Evolutionary conservation across 2,797 vertebrate genomes (phyloP), one percentile per base, ranked within the genome.

Genomic region (Oreochromis grahami): DNA sequence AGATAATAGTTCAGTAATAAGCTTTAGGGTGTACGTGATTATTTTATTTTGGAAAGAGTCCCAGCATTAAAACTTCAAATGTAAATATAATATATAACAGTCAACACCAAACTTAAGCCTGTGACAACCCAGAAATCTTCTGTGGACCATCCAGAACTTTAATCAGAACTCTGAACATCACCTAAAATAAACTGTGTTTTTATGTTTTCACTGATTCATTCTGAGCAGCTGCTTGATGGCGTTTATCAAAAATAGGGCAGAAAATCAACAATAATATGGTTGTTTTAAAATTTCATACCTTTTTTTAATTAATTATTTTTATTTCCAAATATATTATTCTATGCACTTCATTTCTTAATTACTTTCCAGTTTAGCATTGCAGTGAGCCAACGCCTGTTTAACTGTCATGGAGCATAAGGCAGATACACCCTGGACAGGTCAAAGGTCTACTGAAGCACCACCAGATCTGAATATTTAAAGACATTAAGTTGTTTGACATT

Each of bases 361-460:
- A 60, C 17, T 1, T 36, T 60, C 58, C 32, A n/a, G 1, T n/a
- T 63, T 63, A 63, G 32, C 17, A 7, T 0, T 36, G 17, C 58
- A 63, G 17, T 63, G 58, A 7, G 58, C 58, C 32, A 12, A n/a
- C 12, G 32, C 0, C 58, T 63, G 17, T 63, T 63, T 0, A 0
- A 12, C 58, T 26, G 26, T 26, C 26, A 26, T 26, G 26, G 26
- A 26, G 26, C 26, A 4, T 26, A 26, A 36, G 58, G 24, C n/a
- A 0, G 63, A 14, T 3, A 14, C 36, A 41, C 36, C 63, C 13
- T 15, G 8, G 0, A 41, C 36, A 21, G 36, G 5, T 24, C 34
- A 21, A 38, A 38, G 19, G 60, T 38, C 36, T 3, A 5, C 3
- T 14, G 36, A 5, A 65, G n/a, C 58, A 12, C 0, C 8, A 13